Percentiles rank a stretch among this genome's conserved stretches.
These are phyloP conservation scores for Solea solea DNA, from an alignment of 2,113 vertebrate species.

Conservation along the genomic window DNA sequence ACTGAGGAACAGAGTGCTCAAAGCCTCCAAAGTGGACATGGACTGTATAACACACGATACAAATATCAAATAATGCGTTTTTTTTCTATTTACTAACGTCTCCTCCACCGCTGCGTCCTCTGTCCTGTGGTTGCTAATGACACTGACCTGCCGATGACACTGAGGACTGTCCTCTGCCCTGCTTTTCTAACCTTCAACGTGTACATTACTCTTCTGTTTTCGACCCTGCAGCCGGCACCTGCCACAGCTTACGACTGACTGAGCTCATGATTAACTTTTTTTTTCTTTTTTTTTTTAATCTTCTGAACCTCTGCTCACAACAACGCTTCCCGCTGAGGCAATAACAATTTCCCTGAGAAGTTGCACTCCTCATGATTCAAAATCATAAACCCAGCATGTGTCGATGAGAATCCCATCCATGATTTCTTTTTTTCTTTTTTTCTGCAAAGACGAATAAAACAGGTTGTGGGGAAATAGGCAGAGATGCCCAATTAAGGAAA, in stretches of 20 bases:
- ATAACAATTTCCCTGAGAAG: conserved; percentile 74
- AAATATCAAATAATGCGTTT: no score
- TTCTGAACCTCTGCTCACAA: conserved; percentile 63
- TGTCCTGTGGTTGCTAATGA: conserved; percentile 11
- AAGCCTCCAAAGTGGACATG: not conserved
- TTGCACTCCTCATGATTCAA: conserved; percentile 69
- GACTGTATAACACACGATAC: no score
- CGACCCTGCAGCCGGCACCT: conserved; percentile 19
- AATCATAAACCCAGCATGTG: conserved; percentile 80
- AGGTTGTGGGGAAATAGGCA: conserved; percentile 55
- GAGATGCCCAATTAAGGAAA: conserved; percentile 79
- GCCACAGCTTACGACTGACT: conserved; percentile 40
- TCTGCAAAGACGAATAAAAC: conserved; percentile 57
- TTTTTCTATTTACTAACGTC: not conserved
- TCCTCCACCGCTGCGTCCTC: not conserved
- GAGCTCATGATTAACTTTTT: conserved; percentile 71
- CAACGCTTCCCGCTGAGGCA: conserved; percentile 70
- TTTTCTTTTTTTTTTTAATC: conserved; percentile 44
- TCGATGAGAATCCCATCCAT: conserved; percentile 57
- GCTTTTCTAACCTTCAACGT: conserved; percentile 14
- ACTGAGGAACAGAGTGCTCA: not conserved
- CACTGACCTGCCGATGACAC: conserved; percentile 39
- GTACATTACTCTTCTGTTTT: conserved; percentile 32
- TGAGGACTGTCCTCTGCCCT: conserved; percentile 4
- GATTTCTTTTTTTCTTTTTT: conserved; percentile 49